Evolutionary conservation across 2,113 vertebrate species (phyloP).

Genomic region (Perca flavescens): DNA sequence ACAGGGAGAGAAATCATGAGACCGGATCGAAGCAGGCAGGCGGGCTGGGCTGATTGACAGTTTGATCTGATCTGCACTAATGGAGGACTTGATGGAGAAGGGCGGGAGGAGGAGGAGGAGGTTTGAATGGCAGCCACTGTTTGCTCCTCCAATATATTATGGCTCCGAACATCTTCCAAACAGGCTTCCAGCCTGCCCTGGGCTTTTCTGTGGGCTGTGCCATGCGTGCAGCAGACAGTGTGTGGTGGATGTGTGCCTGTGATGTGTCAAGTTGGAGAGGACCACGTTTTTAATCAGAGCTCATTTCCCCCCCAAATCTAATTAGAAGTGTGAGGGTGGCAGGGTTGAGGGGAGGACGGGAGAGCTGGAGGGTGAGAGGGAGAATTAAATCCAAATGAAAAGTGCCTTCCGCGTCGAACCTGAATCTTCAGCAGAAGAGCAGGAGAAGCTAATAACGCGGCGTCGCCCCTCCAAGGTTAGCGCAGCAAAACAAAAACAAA

Average conservation of each 20-base stretch:
- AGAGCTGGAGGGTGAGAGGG: conserved; percentile 38
- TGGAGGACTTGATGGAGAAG: conserved; percentile 70
- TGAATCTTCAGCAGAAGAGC: conserved; percentile 66
- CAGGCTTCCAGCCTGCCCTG: conserved; percentile 43
- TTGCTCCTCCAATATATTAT: conserved; percentile 42
- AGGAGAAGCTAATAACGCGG: conserved; percentile 72
- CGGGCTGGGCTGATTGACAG: conserved; percentile 59
- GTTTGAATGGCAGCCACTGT: conserved; percentile 31
- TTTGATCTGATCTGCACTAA: conserved; percentile 73
- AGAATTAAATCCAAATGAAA: conserved; percentile 82
- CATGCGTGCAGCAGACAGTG: conserved; percentile 11
- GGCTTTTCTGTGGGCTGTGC: conserved; percentile 37
- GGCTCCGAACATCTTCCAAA: conserved; percentile 46
- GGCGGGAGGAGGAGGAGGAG: conserved; percentile 21
- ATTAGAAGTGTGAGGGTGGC: conserved; percentile 76
- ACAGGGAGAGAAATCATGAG: conserved; percentile 41
- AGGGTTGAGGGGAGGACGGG: conserved; percentile 16
- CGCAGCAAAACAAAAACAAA: conserved; percentile 78
- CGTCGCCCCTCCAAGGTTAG: conserved; percentile 72
- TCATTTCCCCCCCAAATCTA: conserved; percentile 80
- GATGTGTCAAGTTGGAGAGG: conserved; percentile 61
- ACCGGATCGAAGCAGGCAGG: conserved; percentile 56
- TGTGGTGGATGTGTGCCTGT: conserved; percentile 40
- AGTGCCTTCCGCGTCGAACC: conserved; percentile 74
- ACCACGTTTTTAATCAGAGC: conserved; percentile 83